Percentiles rank a stretch among this genome's conserved stretches.
Conservation (phyloP, 53 echinoderm and acorn worm genomes). For the Echinometra lucunter region DNA sequence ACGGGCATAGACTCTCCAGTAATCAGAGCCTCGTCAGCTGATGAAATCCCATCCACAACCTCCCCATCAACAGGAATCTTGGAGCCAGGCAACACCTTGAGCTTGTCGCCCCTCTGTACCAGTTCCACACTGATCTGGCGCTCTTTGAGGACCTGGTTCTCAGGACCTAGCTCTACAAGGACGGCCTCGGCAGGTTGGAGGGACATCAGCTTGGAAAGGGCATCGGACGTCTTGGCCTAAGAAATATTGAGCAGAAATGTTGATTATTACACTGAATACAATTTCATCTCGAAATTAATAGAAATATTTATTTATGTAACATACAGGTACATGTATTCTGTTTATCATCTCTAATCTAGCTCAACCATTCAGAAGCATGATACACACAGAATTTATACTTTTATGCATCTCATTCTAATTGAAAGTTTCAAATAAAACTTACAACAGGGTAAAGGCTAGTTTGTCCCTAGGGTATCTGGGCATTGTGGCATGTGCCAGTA, state of each 20-base stretch:
- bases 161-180: slow-evolving; percentile 82
- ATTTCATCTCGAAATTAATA: no score
- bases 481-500: no score
- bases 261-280: no score
- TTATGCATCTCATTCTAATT: no score
- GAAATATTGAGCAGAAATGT: neutral
- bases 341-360: no score
- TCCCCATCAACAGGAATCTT: slow-evolving; percentile 99
- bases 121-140: slow-evolving; percentile 85
- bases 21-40: slow-evolving; percentile 91
- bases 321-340: no score
- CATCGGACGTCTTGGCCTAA: slow-evolving; percentile 96
- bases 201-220: slow-evolving; percentile 96
- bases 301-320: no score
- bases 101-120: slow-evolving; percentile 84
- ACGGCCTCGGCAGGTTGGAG: slow-evolving; percentile 92
- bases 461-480: no score
- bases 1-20: slow-evolving; percentile 99
- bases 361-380: no score
- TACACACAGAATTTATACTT: no score
- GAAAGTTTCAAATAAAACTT: no score
- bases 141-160: slow-evolving; percentile 77
- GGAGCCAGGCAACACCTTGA: slow-evolving; percentile 89
- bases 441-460: no score
- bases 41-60: slow-evolving; percentile 90